Conservation (phyloP, 2,113 vertebrate species). For the Polypterus senegalus region DNA sequence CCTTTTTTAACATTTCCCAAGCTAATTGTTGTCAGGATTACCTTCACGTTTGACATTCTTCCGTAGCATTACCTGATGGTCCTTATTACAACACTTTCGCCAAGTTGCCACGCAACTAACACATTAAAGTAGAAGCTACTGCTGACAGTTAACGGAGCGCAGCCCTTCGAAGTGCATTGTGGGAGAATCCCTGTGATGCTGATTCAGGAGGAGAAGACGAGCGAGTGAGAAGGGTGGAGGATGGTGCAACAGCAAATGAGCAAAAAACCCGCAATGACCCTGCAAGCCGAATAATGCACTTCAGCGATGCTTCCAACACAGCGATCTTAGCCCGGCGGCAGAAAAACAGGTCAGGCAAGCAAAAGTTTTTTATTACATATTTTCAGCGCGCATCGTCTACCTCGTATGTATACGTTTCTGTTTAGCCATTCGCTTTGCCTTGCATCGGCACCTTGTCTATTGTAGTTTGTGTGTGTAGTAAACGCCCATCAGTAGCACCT, state of each 20-base stretch:
- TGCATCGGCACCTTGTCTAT: slow-evolving; percentile 24
- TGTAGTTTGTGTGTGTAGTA: slow-evolving; percentile 7
- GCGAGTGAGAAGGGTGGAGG: slow-evolving; percentile 19
- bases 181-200: slow-evolving; percentile 31
- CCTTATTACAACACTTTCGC: not conserved
- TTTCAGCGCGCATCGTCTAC: too few relatives aligned
- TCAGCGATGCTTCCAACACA: slow-evolving; percentile 10
- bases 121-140: slow-evolving; percentile 8
- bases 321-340: slow-evolving; percentile 20
- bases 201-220: slow-evolving; percentile 28
- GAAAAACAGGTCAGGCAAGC: slow-evolving; percentile 24
- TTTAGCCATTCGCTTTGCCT: slow-evolving; percentile 9
- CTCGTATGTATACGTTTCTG: not conserved
- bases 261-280: slow-evolving; percentile 21
- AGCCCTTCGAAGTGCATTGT: slow-evolving; percentile 24
- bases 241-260: slow-evolving; percentile 26
- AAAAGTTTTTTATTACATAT: not conserved
- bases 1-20: too few relatives aligned
- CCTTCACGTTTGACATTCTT: too few relatives aligned
- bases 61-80: too few relatives aligned
- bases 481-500: slow-evolving; percentile 14
- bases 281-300: slow-evolving; percentile 19
- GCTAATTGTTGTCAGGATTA: too few relatives aligned
- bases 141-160: slow-evolving; percentile 6
- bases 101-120: slow-evolving; percentile 29